Base-by-base conservation (phyloP, 2,797 vertebrate species). In the Cephalopachus bancanus region DNA sequence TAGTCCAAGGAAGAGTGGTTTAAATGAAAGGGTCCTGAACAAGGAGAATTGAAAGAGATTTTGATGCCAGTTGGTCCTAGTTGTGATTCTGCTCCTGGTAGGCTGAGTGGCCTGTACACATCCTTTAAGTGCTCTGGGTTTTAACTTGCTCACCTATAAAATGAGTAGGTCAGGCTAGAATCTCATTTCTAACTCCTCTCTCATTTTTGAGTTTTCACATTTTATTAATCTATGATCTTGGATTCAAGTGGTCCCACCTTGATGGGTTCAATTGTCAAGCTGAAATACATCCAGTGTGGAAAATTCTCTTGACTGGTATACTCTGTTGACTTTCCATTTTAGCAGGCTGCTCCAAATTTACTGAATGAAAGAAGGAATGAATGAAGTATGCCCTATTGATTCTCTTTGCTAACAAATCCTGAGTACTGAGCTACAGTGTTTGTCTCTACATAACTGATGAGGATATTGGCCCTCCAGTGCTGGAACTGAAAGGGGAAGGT, bases 111-210 rank as follows among this genome's bases (percentile, higher is more conserved):
- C 37, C 57, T 33, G 7, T 20, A 22, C 2, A 60, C 10, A 53
- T 11, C 17, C 16, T 26, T 0, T 49, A 79, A 74, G 44, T 74
- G 51, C 5, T 44, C 51, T 74, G 44, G 5, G 3, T 49, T 59
- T 95, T 75, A 49, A 17, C n/a, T 94, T 84, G 37, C 26, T 79
- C 59, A 60, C 28, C 28, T 37, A 5, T 80, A 78, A 84, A 94
- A 67, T 71, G 44, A 81, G 24, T 51, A 37, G 4, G 4, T 26
- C 81, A 28, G 24, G 74, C 17, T 78, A 79, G 22, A 84, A 81
- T 67, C 26, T 80, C 60, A n/a, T 67, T 94, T 94, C 62, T 78
- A 88, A 76, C 28, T 88, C 26, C 89, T 72, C n/a, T 93, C n/a
- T 93, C 30, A 60, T 57, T 92, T 84, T 9, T 49, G 6, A 69